Evolutionary conservation across 2,113 vertebrate genomes (phyloP), one percentile per base, ranked within the genome.

Genomic region (Malurus alboscapulatus): DNA sequence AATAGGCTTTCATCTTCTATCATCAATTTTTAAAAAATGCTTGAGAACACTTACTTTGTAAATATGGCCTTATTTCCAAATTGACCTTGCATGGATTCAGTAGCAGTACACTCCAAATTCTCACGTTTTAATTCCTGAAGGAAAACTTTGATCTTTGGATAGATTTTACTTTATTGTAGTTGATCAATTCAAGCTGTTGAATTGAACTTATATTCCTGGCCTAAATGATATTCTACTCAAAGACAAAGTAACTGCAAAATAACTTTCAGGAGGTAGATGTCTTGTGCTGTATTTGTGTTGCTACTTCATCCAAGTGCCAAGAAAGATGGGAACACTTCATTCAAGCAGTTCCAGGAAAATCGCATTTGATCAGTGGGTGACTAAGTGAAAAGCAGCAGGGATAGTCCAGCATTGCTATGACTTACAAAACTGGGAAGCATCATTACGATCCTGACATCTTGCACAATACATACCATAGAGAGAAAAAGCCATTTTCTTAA

Each of bases 1-100:
- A 87, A 94, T 84, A 83, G 21, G 30, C 59, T 95, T 95, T 96
- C 85, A 94, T 94, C 91, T 94, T 86, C 67, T 73, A 91, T 55
- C 84, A 94, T 57, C 59, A 77, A 71, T 91, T 95, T 94, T 82
- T 53, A 1, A 87, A 92, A 96, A 87, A 48, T 53, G 29, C 55
- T 93, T 91, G 81, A 83, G 92, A 95, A 93, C 69, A 93, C 67
- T 76, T 67, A 76, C 42, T 94, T 87, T 67, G 72, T 80, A 94
- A 96, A 93, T 50, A 76, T 7, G 85, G 38, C 8, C 54, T 51
- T 62, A 87, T 71, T 96, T 94, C 54, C 63, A 90, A 95, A 92
- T 58, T 79, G 58, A 58, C 73, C 71, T 71, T 68, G 38, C 74
- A 95, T 0, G 2, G 77, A 82, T 79, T 93, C 61, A 74, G 95